A percentile compares a stretch with the other conserved stretches of the same genome.
These are phyloP conservation scores for Petaurus breviceps DNA, from an alignment of 2,113 vertebrate genomes.

Conservation along the genomic window DNA sequence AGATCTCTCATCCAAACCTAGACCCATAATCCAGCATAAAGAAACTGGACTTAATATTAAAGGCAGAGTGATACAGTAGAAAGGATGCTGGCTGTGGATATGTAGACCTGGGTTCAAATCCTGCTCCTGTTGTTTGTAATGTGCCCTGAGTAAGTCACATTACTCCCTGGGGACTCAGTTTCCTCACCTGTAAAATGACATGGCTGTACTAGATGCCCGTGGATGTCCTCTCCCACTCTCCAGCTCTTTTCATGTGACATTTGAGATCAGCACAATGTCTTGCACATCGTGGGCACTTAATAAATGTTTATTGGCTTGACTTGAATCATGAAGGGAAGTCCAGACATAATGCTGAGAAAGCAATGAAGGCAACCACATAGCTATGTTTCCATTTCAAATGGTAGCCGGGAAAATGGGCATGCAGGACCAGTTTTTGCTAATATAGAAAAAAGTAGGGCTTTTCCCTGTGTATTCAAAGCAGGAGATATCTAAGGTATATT, in stretches of 20 bases:
- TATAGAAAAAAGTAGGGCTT: constrained; percentile 14
- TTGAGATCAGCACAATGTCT: not conserved
- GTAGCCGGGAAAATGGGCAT: constrained; percentile 21
- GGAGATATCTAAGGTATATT: constrained; percentile 17
- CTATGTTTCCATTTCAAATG: constrained; percentile 3
- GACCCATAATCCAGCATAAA: not conserved
- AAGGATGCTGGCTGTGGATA: not conserved
- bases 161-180: too few relatives aligned
- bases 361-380: not conserved
- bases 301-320: not conserved
- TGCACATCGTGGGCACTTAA: not conserved
- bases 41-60: not conserved
- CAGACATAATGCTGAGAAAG: not conserved
- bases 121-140: not conserved
- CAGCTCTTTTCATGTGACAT: not conserved
- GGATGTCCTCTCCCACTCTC: not conserved
- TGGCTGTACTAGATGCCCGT: not conserved
- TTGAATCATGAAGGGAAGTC: not conserved
- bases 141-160: not conserved
- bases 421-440: not conserved
- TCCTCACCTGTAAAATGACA: not conserved
- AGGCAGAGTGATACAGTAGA: not conserved
- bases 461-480: constrained; percentile 17
- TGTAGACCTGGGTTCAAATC: not conserved
- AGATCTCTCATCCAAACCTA: not conserved